Percentiles rank a stretch among this genome's conserved stretches.
These are phyloP conservation scores for Parasteatoda tepidariorum DNA, from an alignment of 1,140 invertebrate genomes.

Conservation along the genomic window DNA sequence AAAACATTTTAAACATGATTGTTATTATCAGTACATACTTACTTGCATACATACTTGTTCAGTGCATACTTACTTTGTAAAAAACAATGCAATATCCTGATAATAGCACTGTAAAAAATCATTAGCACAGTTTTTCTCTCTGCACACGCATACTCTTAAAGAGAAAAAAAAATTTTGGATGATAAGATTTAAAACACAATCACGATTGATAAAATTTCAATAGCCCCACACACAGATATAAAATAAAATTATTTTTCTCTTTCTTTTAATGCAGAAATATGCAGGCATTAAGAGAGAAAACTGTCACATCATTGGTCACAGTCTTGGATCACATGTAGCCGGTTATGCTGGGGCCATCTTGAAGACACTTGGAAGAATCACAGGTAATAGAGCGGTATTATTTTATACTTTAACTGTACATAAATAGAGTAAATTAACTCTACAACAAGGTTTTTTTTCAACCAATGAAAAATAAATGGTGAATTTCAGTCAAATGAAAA, in stretches of 20 bases:
- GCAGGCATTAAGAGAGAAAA: constrained; percentile 37
- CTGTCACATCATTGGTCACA: constrained; percentile 70
- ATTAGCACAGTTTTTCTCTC: no score
- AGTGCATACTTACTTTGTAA: no score
- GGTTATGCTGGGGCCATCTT: constrained; percentile 67
- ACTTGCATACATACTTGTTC: no score
- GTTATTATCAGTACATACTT: no score
- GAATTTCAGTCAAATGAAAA: neutral
- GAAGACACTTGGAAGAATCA: constrained; percentile 67
- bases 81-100: no score
- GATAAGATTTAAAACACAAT: no score
- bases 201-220: no score
- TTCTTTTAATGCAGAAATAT: constrained; percentile 24
- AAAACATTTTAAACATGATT: no score
- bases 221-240: no score
- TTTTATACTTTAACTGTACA: neutral
- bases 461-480: neutral
- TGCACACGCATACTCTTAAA: no score
- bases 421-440: neutral
- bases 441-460: neutral
- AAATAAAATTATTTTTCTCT: neutral
- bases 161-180: no score
- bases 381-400: constrained; percentile 65
- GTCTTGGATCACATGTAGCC: constrained; percentile 69
- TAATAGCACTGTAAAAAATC: no score